Percentiles rank a stretch among this genome's conserved stretches.
Conservation (phyloP, 1,140 invertebrate species). For the Heliconius hewitsoni region DNA sequence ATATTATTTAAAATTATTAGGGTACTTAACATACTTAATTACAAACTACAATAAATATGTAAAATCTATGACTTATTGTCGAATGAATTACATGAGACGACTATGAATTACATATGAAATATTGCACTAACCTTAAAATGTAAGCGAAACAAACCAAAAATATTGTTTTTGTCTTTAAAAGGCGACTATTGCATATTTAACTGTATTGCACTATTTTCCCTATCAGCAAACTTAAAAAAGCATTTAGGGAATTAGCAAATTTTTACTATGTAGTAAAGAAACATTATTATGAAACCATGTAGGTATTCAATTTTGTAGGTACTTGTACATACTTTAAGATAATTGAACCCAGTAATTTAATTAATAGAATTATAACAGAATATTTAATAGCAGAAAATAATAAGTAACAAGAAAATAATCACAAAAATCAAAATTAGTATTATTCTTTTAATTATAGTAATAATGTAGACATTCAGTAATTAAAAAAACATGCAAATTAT, state of each 20-base stretch:
- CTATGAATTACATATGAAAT: background rate
- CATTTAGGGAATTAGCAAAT: too few relatives aligned
- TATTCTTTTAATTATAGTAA: constrained; percentile 9
- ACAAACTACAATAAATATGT: constrained; percentile 7
- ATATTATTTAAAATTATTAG: constrained; percentile 61
- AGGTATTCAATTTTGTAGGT: too few relatives aligned
- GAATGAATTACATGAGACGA: background rate
- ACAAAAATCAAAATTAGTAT: background rate
- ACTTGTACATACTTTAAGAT: too few relatives aligned
- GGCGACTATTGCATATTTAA: too few relatives aligned
- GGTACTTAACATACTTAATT: constrained; percentile 9
- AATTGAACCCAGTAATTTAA: too few relatives aligned
- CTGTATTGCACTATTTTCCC: too few relatives aligned
- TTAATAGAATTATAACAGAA: too few relatives aligned
- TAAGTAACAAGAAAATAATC: background rate
- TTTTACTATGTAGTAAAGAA: too few relatives aligned
- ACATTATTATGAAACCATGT: too few relatives aligned
- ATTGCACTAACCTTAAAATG: background rate
- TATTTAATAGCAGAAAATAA: too few relatives aligned
- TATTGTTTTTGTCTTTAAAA: background rate
- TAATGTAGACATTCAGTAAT: constrained; percentile 5
- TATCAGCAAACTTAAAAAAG: too few relatives aligned
- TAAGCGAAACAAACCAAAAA: background rate
- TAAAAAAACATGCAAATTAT: constrained; percentile 39
- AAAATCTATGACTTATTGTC: background rate